Percentiles rank a stretch among this genome's conserved stretches.
These are phyloP conservation scores for Lamprotornis superbus DNA, from an alignment of 2,113 vertebrate genomes.

Conservation along the genomic window DNA sequence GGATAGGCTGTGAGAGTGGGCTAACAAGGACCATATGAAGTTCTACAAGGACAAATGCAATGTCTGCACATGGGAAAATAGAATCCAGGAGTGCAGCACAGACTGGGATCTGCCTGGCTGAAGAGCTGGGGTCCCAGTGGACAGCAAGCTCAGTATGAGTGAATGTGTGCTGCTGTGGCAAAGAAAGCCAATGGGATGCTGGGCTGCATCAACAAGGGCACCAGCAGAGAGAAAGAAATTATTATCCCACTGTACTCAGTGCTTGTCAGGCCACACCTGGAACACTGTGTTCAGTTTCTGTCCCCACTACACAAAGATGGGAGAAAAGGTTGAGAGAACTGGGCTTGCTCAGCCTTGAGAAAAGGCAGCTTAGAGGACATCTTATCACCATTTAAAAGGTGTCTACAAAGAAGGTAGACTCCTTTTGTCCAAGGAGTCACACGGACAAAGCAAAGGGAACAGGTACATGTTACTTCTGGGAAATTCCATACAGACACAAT, in stretches of 20 bases:
- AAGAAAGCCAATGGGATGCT: neutral
- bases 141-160: neutral
- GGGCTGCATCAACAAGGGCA: neutral
- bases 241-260: neutral
- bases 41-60: neutral
- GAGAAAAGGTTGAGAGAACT: neutral
- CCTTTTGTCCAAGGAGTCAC: neutral
- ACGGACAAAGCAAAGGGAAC: neutral
- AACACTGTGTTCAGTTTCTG: neutral
- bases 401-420: neutral
- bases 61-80: neutral
- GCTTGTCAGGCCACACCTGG: neutral
- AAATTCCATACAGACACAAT: neutral
- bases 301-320: rapidly evolving
- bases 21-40: neutral
- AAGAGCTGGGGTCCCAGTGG: neutral
- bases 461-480: neutral
- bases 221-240: neutral
- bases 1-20: neutral
- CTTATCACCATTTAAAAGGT: neutral
- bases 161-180: neutral
- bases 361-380: neutral
- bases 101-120: neutral
- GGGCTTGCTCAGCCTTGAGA: neutral
- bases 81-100: neutral